A percentile compares a stretch with the other conserved stretches of the same genome.
Conservation (phyloP, 1,140 invertebrate genomes). For the Sitobion miscanthi region DNA sequence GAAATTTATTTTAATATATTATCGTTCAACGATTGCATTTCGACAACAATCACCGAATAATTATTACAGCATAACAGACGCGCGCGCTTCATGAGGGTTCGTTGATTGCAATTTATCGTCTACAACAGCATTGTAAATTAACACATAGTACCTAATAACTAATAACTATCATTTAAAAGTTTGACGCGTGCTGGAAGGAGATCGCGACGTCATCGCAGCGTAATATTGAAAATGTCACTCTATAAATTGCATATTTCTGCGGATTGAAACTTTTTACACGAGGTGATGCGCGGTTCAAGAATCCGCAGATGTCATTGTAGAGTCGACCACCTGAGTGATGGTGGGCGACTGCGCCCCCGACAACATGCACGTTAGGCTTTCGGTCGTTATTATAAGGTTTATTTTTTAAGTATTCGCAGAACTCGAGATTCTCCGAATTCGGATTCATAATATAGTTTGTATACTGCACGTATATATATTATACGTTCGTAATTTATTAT, state of each 20-base stretch:
- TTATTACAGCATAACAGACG: neutral
- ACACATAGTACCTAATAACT: neutral
- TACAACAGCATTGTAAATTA: neutral
- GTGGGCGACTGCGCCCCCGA: too few relatives aligned
- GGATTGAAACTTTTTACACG: neutral
- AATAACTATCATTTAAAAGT: neutral
- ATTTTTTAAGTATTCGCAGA: conserved; percentile 8
- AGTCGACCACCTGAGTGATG: too few relatives aligned
- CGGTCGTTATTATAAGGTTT: neutral
- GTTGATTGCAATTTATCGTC: neutral
- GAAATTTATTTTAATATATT: too few relatives aligned
- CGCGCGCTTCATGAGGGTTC: too few relatives aligned
- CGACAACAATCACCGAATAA: too few relatives aligned
- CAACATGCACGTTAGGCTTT: neutral
- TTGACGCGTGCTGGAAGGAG: neutral
- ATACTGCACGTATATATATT: neutral
- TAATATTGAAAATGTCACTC: neutral
- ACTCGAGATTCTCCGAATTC: conserved; percentile 1
- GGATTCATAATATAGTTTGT: neutral
- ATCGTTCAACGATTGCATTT: too few relatives aligned
- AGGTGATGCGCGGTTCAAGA: too few relatives aligned
- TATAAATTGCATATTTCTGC: neutral
- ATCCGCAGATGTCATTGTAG: neutral
- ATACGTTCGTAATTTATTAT: neutral
- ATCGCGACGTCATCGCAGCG: too few relatives aligned